Percentiles rank a stretch among this genome's conserved stretches.
Evolutionary conservation across 2,888 invertebrate species (phyloP).

Genomic region (Malthinus seriepunctatus): DNA sequence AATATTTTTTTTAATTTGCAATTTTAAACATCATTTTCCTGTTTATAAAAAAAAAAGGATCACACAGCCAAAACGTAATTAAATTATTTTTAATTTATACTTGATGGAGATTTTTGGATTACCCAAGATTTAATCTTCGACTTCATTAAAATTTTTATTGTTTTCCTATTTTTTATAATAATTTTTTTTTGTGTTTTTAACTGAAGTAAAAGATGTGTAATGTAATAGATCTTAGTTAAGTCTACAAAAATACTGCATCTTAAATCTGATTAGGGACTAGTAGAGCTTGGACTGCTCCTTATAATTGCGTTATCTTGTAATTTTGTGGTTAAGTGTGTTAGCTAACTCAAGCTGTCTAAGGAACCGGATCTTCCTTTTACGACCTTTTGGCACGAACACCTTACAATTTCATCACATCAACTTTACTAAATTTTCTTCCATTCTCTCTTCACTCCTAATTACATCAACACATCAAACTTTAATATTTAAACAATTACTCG

Average conservation of each 20-base stretch:
- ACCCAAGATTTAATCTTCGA: conserved; percentile 48
- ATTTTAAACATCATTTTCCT: conserved; percentile 11
- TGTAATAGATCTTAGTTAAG: conserved; percentile 13
- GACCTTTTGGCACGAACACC: conserved; percentile 27
- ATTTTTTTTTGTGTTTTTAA: too few species aligned
- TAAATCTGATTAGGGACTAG: conserved; percentile 21
- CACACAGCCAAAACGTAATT: conserved; percentile 33
- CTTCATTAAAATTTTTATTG: conserved; percentile 49
- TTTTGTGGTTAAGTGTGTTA: conserved; percentile 36
- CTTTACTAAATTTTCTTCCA: conserved; percentile 13
- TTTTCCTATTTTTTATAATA: conserved; percentile 34
- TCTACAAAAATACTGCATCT: conserved; percentile 21
- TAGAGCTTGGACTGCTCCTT: conserved; percentile 22
- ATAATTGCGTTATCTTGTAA: conserved; percentile 36
- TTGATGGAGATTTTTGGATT: conserved; percentile 49
- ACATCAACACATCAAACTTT: neutral
- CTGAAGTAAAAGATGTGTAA: neutral
- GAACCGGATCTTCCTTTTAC: conserved; percentile 26
- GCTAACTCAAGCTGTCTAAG: conserved; percentile 33
- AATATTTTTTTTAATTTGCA: conserved; percentile 11
- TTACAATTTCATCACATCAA: conserved; percentile 20
- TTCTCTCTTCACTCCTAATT: conserved; percentile 3
- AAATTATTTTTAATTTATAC: conserved; percentile 49
- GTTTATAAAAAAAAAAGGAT: conserved; percentile 7
- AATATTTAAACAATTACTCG: neutral